Evolutionary conservation across 2,113 vertebrate genomes (phyloP).

Genomic region (Actenoides hombroni): DNA sequence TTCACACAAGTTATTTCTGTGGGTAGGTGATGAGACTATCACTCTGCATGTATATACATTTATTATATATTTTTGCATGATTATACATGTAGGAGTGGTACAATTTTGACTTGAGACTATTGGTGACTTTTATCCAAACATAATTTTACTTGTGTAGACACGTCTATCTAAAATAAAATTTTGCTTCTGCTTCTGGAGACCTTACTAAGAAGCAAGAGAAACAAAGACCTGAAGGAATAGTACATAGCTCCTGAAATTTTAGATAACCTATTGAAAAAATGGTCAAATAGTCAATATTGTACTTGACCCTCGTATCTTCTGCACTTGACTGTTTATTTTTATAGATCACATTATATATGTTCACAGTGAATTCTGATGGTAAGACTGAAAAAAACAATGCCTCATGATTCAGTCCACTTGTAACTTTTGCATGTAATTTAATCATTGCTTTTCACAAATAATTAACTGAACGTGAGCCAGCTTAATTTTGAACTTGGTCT

Average conservation of each 20-base stretch:
- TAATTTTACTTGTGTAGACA: background rate
- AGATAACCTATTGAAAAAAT: slow-evolving; percentile 40
- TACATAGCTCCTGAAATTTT: slow-evolving; percentile 26
- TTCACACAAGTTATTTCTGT: slow-evolving; percentile 81
- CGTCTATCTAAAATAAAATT: background rate
- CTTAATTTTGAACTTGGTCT: background rate
- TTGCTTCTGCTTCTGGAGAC: background rate
- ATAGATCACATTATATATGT: slow-evolving; percentile 55
- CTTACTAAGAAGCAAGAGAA: slow-evolving; percentile 5
- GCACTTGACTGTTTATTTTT: slow-evolving; percentile 70
- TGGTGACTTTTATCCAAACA: slow-evolving; percentile 35
- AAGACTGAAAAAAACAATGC: slow-evolving; percentile 36
- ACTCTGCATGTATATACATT: slow-evolving; percentile 82
- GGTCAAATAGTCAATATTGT: slow-evolving; percentile 84
- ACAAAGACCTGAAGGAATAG: slow-evolving; percentile 17
- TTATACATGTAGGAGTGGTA: slow-evolving; percentile 82
- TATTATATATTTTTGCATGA: slow-evolving; percentile 79
- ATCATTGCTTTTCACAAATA: background rate
- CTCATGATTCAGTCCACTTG: background rate
- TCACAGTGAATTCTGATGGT: slow-evolving; percentile 73
- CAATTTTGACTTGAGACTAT: slow-evolving; percentile 82
- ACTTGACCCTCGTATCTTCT: slow-evolving; percentile 82
- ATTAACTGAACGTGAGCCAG: slow-evolving; percentile 2
- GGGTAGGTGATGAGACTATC: slow-evolving; percentile 84
- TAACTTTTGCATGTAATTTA: slow-evolving; percentile 40